phyloP scores from a whole-genome alignment of 2,888 invertebrate species.

The Notodonta ziczac region DNA sequence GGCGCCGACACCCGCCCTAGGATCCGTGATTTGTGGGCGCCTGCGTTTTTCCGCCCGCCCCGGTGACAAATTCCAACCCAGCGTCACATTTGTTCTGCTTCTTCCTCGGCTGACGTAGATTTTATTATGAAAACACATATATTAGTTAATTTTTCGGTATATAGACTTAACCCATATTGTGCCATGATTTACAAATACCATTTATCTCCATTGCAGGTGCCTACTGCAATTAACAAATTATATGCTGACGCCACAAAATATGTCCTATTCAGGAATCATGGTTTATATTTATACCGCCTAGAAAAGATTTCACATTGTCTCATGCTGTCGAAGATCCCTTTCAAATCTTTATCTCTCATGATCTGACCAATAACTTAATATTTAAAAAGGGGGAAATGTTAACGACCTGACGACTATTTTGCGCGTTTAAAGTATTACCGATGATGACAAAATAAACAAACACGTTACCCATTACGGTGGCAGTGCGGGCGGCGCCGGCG shows the following conservation, averaged over 20 bases:
- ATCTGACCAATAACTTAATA: no score
- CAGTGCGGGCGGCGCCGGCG: conserved; percentile 13
- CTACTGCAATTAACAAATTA: no score
- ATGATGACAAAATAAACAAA: conserved; percentile 12
- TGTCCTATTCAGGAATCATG: background rate
- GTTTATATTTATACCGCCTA: conserved; percentile 14
- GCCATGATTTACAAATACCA: no score
- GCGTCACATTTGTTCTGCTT: background rate
- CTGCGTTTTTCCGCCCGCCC: background rate
- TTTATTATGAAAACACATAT: background rate
- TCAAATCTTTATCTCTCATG: no score
- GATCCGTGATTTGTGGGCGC: conserved; percentile 1
- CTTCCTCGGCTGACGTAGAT: background rate
- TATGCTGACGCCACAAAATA: no score
- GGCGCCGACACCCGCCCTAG: conserved; percentile 1
- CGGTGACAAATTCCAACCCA: conserved; percentile 1
- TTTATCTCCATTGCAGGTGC: no score
- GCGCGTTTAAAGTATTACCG: background rate
- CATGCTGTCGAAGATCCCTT: no score
- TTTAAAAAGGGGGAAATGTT: no score
- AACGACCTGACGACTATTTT: background rate
- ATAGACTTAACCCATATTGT: background rate
- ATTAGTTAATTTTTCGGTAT: background rate
- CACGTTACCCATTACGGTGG: background rate
- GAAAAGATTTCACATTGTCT: no score